Evolutionary conservation across 2,888 invertebrate species (phyloP).

Genomic region (Dione juno): DNA sequence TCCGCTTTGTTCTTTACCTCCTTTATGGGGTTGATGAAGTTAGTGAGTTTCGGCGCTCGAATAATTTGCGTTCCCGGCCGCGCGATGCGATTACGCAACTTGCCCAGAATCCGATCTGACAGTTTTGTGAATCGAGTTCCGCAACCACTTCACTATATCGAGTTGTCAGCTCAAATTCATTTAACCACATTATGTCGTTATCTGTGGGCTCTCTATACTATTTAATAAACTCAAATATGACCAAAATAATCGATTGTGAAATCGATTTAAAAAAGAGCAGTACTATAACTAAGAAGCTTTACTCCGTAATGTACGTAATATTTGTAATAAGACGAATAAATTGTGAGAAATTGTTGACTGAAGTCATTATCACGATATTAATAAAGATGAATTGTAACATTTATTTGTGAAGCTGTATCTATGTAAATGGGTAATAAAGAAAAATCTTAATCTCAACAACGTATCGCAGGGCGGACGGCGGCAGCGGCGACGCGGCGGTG

Average conservation of each 20-base stretch:
- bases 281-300: not conserved
- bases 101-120: conserved; percentile 73
- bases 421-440: conserved; percentile 60
- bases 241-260: not conserved
- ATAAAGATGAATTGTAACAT: conserved; percentile 42
- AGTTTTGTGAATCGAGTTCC: conserved; percentile 69
- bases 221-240: not conserved
- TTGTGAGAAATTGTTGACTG: conserved; percentile 1
- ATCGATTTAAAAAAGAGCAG: not conserved
- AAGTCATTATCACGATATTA: conserved; percentile 37
- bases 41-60: conserved; percentile 78
- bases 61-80: conserved; percentile 80
- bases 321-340: not conserved
- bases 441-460: conserved; percentile 52
- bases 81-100: conserved; percentile 77
- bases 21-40: conserved; percentile 80
- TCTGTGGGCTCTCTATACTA: not conserved
- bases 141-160: conserved; percentile 63
- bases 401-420: conserved; percentile 42
- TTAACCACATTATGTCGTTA: conserved; percentile 53
- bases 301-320: not conserved
- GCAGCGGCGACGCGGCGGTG: not conserved
- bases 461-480: conserved; percentile 46
- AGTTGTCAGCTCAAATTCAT: conserved; percentile 57
- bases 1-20: conserved; percentile 79